These are phyloP conservation scores for Drosophila algonquin DNA, from an alignment of 2,888 invertebrate species.

Conservation along the genomic window DNA sequence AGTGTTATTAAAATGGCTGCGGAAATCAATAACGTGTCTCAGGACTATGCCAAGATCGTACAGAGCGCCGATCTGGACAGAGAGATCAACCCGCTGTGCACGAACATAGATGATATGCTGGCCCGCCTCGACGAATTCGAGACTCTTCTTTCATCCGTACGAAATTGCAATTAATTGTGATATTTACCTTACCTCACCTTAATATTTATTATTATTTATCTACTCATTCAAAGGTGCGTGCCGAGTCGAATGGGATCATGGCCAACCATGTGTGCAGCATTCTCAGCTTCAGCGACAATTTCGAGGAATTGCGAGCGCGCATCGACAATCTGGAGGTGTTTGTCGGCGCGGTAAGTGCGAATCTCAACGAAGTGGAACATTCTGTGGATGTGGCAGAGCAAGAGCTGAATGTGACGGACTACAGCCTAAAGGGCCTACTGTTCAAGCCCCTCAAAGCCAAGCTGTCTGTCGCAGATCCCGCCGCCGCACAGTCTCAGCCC, in stretches of 20 bases:
- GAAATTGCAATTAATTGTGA: not conserved
- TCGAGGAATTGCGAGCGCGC: conserved; percentile 85
- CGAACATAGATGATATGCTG: conserved; percentile 88
- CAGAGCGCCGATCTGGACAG: conserved; percentile 85
- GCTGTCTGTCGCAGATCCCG: conserved; percentile 41
- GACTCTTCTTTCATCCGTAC: conserved; percentile 86
- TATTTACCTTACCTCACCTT: too few relatives aligned
- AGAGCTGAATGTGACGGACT: conserved; percentile 86
- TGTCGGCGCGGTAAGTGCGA: conserved; percentile 85
- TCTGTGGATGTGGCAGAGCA: conserved; percentile 86
- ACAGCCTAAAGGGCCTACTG: conserved; percentile 85
- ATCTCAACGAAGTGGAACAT: conserved; percentile 85
- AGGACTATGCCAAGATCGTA: conserved; percentile 86
- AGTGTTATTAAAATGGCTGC: not conserved
- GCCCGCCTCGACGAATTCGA: conserved; percentile 88
- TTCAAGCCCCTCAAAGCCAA: conserved; percentile 86
- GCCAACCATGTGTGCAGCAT: conserved; percentile 85
- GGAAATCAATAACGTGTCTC: conserved; percentile 67
- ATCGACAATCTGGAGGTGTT: conserved; percentile 86
- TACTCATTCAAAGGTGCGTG: conserved; percentile 72
- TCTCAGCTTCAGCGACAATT: conserved; percentile 85
- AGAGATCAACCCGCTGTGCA: conserved; percentile 86
- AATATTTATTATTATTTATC: too few relatives aligned
- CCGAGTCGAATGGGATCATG: conserved; percentile 79
- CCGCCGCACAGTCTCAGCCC: conserved; percentile 10